These are phyloP conservation scores for Mimachlamys varia DNA, from an alignment of 2,888 invertebrate genomes.

Conservation along the genomic window DNA sequence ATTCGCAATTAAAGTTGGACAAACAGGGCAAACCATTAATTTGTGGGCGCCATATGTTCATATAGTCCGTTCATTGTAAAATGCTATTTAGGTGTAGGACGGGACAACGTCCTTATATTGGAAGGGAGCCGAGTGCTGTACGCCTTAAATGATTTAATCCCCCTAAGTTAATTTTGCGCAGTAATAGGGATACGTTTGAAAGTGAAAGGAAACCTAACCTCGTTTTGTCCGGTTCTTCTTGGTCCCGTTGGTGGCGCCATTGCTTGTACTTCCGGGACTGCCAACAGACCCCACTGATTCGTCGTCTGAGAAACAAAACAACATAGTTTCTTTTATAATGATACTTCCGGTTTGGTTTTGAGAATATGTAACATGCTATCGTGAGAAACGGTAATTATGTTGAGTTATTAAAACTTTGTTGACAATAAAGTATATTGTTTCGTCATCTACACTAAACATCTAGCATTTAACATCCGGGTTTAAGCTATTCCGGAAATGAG, in stretches of 20 bases:
- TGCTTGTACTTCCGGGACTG: constrained; percentile 49
- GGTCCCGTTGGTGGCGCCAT: constrained; percentile 30
- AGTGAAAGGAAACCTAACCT: constrained; percentile 42
- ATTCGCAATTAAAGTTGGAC: constrained; percentile 23
- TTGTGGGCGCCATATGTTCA: constrained; percentile 12
- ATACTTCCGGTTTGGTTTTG: background rate
- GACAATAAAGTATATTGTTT: background rate
- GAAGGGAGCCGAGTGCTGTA: background rate
- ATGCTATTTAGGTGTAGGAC: background rate
- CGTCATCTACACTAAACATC: background rate
- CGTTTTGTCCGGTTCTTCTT: constrained; percentile 52
- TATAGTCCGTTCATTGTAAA: background rate
- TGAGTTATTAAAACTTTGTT: background rate
- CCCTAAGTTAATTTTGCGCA: background rate
- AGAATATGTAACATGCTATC: background rate
- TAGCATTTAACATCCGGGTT: background rate
- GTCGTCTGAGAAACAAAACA: constrained; percentile 46
- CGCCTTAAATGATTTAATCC: constrained; percentile 28
- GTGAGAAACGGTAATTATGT: background rate
- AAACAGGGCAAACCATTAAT: background rate
- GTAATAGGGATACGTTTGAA: constrained; percentile 41
- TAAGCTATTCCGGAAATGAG: background rate
- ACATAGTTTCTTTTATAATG: background rate
- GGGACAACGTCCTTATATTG: background rate
- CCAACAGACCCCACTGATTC: constrained; percentile 50